Evolutionary conservation across 2,888 invertebrate genomes (phyloP).

Genomic region (Apotomis turbidana): DNA sequence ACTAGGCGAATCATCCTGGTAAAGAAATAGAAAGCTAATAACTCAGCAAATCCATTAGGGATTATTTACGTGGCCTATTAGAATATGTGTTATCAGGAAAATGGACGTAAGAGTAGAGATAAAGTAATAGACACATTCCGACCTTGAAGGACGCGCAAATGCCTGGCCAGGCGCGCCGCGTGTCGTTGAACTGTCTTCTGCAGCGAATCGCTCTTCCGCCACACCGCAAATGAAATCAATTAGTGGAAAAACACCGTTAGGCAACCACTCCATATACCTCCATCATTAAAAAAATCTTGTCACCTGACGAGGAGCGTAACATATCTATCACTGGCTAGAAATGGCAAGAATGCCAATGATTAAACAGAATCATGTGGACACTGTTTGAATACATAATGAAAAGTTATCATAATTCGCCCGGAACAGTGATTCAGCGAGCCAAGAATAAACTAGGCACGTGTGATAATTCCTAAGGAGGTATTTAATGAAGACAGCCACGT

Average conservation of each 20-base stretch:
- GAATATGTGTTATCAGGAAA: conserved; percentile 9
- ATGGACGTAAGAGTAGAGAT: conserved; percentile 9
- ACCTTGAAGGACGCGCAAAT: conserved; percentile 33
- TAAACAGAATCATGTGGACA: conserved; percentile 16
- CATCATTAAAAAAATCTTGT: conserved; percentile 1
- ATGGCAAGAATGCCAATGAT: conserved; percentile 7
- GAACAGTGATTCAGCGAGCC: conserved; percentile 67
- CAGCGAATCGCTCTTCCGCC: conserved; percentile 69
- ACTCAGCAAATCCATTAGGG: conserved; percentile 4
- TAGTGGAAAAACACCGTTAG: conserved; percentile 62
- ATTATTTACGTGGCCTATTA: background rate
- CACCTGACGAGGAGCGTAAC: background rate
- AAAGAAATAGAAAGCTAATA: conserved; percentile 16
- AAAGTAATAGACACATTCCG: conserved; percentile 27
- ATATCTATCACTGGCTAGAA: conserved; percentile 3
- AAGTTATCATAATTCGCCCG: conserved; percentile 44
- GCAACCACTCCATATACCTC: conserved; percentile 46
- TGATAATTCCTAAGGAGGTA: conserved; percentile 75
- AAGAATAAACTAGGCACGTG: conserved; percentile 74
- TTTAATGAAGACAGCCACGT: conserved; percentile 81
- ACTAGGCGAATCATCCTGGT: background rate
- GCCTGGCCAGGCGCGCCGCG: conserved; percentile 48
- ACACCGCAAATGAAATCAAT: conserved; percentile 71
- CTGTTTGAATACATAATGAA: conserved; percentile 34
- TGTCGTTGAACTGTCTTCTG: conserved; percentile 74